These are phyloP conservation scores for Orius laevigatus DNA, from an alignment of 1,140 invertebrate genomes.

Conservation along the genomic window DNA sequence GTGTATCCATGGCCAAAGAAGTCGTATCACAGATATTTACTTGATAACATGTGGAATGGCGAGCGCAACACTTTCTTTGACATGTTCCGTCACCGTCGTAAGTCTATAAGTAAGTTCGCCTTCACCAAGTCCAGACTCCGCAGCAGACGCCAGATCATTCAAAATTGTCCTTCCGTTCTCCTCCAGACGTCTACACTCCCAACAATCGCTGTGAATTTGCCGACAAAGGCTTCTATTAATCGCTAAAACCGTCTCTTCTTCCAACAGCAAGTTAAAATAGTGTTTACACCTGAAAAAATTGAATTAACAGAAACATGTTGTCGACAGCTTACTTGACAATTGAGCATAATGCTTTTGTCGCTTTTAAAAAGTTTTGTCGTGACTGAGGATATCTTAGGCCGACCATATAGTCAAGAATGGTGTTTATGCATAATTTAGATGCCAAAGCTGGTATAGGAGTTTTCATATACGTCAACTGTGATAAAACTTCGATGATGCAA, in stretches of 20 bases:
- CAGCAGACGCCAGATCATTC: not conserved
- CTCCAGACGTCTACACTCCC: constrained; percentile 12
- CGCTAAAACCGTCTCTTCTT: constrained; percentile 15
- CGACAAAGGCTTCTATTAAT: constrained; percentile 15
- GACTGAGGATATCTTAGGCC: constrained; percentile 8
- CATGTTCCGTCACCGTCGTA: not conserved
- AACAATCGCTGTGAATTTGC: constrained; percentile 13
- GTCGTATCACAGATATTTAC: constrained; percentile 8
- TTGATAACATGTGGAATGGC: constrained; percentile 18
- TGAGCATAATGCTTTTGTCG: constrained; percentile 8
- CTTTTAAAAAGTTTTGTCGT: constrained; percentile 10
- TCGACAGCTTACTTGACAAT: constrained; percentile 14
- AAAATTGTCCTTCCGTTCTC: constrained; percentile 9
- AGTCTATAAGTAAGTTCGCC: constrained; percentile 17
- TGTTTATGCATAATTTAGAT: constrained; percentile 7
- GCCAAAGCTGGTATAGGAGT: constrained; percentile 11
- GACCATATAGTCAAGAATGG: constrained; percentile 16
- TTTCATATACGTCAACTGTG: constrained; percentile 11
- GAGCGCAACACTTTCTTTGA: constrained; percentile 12
- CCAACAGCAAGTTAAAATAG: constrained; percentile 16
- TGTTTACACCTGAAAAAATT: constrained; percentile 16
- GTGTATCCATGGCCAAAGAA: no score
- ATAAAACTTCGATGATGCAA: constrained; percentile 14
- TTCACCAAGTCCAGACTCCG: constrained; percentile 18
- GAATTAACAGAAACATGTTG: not conserved